Conservation (phyloP, 2,888 invertebrate species). For the Apamea monoglypha region DNA sequence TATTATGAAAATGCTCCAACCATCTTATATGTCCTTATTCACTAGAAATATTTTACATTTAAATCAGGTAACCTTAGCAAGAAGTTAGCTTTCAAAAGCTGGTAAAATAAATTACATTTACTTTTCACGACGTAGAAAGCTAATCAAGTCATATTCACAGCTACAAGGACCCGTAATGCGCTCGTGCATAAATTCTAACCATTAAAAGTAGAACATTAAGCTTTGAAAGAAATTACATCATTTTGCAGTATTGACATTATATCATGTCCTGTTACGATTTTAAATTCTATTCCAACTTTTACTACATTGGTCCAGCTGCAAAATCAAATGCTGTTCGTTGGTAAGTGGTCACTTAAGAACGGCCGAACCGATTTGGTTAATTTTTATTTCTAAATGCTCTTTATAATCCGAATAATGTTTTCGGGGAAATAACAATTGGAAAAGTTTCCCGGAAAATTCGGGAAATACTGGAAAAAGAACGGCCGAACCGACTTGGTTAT, state of each 20-base stretch:
- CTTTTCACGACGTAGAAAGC: conserved; percentile 24
- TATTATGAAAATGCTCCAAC: conserved; percentile 11
- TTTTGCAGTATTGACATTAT: neutral
- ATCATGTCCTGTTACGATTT: neutral
- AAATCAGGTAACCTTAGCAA: conserved; percentile 8
- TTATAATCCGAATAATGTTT: neutral
- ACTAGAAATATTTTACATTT: conserved; percentile 14
- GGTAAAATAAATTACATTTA: conserved; percentile 36
- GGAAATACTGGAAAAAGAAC: neutral
- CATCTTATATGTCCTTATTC: neutral
- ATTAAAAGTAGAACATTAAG: neutral
- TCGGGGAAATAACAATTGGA: neutral
- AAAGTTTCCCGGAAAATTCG: neutral
- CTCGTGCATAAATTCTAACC: neutral
- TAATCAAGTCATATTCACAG: conserved; percentile 42
- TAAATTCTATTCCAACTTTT: neutral
- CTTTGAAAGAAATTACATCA: neutral
- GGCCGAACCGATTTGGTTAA: neutral
- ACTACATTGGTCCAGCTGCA: neutral
- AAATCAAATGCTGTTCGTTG: neutral
- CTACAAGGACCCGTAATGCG: conserved; percentile 23
- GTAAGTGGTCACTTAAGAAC: too few relatives aligned
- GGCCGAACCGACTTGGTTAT: neutral
- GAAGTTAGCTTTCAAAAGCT: conserved; percentile 30
- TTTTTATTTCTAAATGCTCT: neutral